Conservation (phyloP, 1,140 invertebrate genomes). For the Neuroterus valhalla region DNA sequence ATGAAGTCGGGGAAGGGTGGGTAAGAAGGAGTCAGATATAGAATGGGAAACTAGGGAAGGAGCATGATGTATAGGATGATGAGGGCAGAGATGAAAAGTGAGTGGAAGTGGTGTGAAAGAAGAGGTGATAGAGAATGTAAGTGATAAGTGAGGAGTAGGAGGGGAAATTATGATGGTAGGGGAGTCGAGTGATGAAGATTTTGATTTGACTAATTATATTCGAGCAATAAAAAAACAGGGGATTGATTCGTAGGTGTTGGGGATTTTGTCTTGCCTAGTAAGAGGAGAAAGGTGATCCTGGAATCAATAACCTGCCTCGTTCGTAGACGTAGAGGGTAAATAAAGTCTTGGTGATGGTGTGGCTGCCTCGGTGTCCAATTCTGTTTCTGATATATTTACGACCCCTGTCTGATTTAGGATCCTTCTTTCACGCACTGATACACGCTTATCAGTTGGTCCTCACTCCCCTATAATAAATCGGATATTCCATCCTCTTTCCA, state of each 20-base stretch:
- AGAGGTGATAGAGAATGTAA: too few relatives aligned
- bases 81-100: too few relatives aligned
- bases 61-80: too few relatives aligned
- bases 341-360: slow-evolving; percentile 34
- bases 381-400: slow-evolving; percentile 44
- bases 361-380: slow-evolving; percentile 35
- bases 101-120: too few relatives aligned
- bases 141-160: too few relatives aligned
- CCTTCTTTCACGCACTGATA: slow-evolving; percentile 35
- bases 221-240: not conserved
- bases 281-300: slow-evolving; percentile 20
- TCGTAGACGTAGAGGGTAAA: slow-evolving; percentile 33
- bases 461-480: not conserved
- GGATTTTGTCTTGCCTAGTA: not conserved
- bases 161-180: too few relatives aligned
- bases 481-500: slow-evolving; percentile 1
- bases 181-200: too few relatives aligned
- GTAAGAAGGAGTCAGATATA: too few relatives aligned
- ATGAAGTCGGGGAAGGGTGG: too few relatives aligned
- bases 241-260: not conserved
- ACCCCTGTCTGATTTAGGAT: slow-evolving; percentile 40
- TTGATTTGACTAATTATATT: not conserved
- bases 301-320: slow-evolving; percentile 39
- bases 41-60: too few relatives aligned
- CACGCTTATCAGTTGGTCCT: slow-evolving; percentile 32